A percentile compares a stretch with the other conserved stretches of the same genome.
Evolutionary conservation across 2,888 invertebrate species (phyloP).

Genomic region (Teleogryllus oceanicus): DNA sequence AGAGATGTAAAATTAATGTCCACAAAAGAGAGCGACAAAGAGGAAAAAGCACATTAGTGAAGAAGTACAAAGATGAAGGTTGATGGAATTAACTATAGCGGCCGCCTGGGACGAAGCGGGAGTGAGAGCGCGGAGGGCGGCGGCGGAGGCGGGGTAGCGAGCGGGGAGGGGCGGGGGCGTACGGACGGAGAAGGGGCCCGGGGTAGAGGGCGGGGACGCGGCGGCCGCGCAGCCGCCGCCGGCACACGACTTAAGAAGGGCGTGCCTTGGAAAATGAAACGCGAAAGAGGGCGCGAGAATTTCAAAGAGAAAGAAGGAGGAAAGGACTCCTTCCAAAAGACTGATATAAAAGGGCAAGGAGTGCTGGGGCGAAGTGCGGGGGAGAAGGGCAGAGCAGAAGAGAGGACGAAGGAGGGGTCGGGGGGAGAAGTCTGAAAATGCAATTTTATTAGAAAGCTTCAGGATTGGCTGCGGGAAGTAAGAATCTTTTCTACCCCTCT

Average conservation of each 20-base stretch:
- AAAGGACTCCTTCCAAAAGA: constrained; percentile 18
- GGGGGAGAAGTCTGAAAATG: constrained; percentile 30
- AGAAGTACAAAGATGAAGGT: constrained; percentile 29
- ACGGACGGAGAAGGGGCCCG: not conserved
- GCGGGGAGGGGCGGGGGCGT: not conserved
- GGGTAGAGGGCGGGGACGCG: not conserved
- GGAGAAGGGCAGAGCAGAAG: not conserved
- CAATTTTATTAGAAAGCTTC: constrained; percentile 35
- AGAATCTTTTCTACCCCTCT: constrained; percentile 29
- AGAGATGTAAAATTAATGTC: constrained; percentile 18
- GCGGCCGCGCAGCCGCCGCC: not conserved
- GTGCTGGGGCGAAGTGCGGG: constrained; percentile 20
- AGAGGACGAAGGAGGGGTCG: not conserved
- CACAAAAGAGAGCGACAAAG: not conserved
- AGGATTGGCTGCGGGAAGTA: constrained; percentile 34
- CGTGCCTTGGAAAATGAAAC: constrained; percentile 12
- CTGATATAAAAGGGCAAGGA: constrained; percentile 25
- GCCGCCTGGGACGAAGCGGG: constrained; percentile 20
- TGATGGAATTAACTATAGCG: constrained; percentile 30
- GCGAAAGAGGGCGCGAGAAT: constrained; percentile 21
- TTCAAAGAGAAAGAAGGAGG: constrained; percentile 20
- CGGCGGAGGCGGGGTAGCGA: not conserved
- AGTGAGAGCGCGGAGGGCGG: constrained; percentile 12
- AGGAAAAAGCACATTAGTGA: constrained; percentile 26
- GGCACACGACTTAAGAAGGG: not conserved